Percentiles rank a stretch among this genome's conserved stretches.
Evolutionary conservation across 2,888 invertebrate genomes (phyloP).

Genomic region (Pocota personata): DNA sequence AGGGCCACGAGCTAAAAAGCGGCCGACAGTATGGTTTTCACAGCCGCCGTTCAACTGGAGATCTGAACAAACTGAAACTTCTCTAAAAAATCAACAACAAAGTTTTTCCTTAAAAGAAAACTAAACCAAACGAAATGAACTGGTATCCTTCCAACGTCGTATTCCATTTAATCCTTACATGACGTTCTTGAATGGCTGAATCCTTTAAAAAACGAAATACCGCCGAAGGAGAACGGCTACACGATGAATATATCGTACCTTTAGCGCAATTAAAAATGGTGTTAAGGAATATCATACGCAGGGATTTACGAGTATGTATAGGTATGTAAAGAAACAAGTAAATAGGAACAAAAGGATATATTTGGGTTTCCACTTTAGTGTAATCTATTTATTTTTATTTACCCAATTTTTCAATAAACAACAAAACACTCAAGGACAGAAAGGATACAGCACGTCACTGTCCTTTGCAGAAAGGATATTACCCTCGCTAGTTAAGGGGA

Average conservation of each 20-base stretch:
- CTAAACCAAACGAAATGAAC: conserved; percentile 14
- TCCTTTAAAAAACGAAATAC: neutral
- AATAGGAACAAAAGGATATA: conserved; percentile 14
- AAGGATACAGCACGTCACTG: neutral
- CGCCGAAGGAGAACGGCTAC: neutral
- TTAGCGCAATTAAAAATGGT: conserved; percentile 36
- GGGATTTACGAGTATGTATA: neutral
- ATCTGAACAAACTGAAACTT: too few relatives aligned
- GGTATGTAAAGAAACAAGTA: neutral
- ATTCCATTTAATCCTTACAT: conserved; percentile 27
- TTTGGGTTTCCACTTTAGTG: conserved; percentile 42
- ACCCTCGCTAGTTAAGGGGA: conserved; percentile 13
- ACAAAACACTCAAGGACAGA: neutral
- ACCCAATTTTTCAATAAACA: conserved; percentile 68
- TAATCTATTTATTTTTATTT: conserved; percentile 54
- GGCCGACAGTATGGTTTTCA: too few relatives aligned
- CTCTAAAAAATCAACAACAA: too few relatives aligned
- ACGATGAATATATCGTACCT: conserved; percentile 4
- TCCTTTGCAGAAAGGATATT: conserved; percentile 34
- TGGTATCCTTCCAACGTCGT: neutral
- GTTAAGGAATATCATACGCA: conserved; percentile 33
- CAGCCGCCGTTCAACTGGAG: too few relatives aligned
- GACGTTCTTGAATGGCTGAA: neutral
- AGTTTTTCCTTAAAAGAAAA: conserved; percentile 21
- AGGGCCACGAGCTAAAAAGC: too few relatives aligned